phyloP scores from a whole-genome alignment of 2,113 vertebrate species.

The Sander vitreus region DNA sequence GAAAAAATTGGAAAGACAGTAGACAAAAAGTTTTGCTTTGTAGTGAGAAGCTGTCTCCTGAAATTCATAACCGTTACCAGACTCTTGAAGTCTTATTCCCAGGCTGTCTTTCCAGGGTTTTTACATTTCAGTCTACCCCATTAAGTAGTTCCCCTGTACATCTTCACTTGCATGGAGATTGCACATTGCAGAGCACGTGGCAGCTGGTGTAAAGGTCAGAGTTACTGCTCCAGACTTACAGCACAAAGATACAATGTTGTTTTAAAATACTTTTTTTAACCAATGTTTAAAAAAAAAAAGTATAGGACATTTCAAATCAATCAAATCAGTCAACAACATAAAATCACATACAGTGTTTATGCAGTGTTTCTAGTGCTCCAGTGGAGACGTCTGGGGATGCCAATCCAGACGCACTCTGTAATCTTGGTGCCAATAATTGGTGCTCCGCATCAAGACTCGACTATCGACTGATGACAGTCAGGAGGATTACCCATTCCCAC shows the following conservation, averaged over 20 bases:
- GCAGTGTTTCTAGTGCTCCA: no score
- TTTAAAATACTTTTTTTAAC: no score
- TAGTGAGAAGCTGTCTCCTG: slow-evolving; percentile 30
- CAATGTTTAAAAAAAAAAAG: neutral
- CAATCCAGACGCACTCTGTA: neutral
- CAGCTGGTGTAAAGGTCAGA: neutral
- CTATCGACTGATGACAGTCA: neutral
- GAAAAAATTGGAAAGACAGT: slow-evolving; percentile 25
- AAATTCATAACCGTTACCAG: slow-evolving; percentile 29
- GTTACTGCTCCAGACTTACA: neutral
- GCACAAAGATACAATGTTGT: neutral
- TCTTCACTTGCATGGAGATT: neutral
- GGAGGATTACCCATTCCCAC: slow-evolving; percentile 4
- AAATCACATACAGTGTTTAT: no score
- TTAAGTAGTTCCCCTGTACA: neutral
- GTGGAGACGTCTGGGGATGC: neutral
- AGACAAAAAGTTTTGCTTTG: slow-evolving; percentile 40
- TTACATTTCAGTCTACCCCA: slow-evolving; percentile 16
- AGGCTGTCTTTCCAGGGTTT: neutral
- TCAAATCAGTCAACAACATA: neutral
- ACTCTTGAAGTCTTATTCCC: slow-evolving; percentile 42
- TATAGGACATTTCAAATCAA: neutral
- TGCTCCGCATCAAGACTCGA: neutral
- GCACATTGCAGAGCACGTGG: slow-evolving; percentile 2
- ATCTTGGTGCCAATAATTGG: neutral